These are phyloP conservation scores for Plemyria rubiginata DNA, from an alignment of 2,888 invertebrate genomes.

Conservation along the genomic window DNA sequence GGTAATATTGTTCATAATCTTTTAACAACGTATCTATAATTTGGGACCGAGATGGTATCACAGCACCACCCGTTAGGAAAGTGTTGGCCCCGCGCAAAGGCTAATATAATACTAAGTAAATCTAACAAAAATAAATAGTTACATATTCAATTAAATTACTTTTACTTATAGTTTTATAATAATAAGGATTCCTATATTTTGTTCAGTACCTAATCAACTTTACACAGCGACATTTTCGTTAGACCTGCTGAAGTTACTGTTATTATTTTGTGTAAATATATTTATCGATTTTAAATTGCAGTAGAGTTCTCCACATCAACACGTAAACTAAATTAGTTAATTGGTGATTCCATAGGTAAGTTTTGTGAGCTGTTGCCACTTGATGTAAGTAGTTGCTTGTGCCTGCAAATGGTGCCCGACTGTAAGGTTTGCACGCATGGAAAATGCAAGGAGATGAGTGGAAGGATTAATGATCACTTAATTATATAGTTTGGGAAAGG, in stretches of 20 bases:
- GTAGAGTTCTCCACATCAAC: constrained; percentile 1
- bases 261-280: constrained; percentile 25
- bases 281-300: constrained; percentile 21
- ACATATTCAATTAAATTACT: neutral
- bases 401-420: constrained; percentile 73
- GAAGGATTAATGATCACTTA: constrained; percentile 63
- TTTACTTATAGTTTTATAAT: constrained; percentile 1
- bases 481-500: constrained; percentile 54
- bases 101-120: neutral
- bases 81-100: neutral
- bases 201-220: neutral
- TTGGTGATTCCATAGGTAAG: constrained; percentile 11
- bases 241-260: constrained; percentile 33
- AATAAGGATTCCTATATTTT: constrained; percentile 3
- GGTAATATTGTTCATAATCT: no score
- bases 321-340: constrained; percentile 11
- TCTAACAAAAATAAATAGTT: neutral
- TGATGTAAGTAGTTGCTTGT: constrained; percentile 58
- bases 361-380: constrained; percentile 60
- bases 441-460: constrained; percentile 80
- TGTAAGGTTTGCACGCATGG: constrained; percentile 76
- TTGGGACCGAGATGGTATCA: neutral
- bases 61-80: no score
- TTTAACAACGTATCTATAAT: neutral
- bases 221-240: constrained; percentile 24